Percentiles rank a stretch among this genome's conserved stretches.
phyloP scores from a whole-genome alignment of 2,797 vertebrate genomes.

The Meda fulgida region DNA sequence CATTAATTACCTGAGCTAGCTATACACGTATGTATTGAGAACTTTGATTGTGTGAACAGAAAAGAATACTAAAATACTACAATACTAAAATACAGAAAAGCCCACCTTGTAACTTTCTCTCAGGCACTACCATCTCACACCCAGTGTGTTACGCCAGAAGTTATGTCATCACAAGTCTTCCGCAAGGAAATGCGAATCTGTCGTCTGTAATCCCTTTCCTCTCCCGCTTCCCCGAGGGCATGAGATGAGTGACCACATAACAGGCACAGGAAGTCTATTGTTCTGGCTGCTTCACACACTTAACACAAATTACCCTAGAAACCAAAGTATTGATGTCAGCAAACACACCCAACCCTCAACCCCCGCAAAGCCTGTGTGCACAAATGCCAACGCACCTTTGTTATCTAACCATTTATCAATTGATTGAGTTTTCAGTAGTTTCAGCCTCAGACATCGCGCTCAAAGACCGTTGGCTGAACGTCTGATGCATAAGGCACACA shows the following conservation, averaged over 20 bases:
- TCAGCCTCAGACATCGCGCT: not conserved
- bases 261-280: constrained; percentile 64
- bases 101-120: constrained; percentile 43
- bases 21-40: not conserved
- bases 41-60: constrained; percentile 51
- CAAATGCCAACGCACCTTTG: not conserved
- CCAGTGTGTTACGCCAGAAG: constrained; percentile 54
- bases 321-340: constrained; percentile 48
- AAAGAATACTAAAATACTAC: not conserved
- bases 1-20: not conserved
- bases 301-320: constrained; percentile 35
- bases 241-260: constrained; percentile 46
- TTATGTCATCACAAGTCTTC: constrained; percentile 71
- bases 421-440: not conserved
- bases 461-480: not conserved
- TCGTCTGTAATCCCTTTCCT: constrained; percentile 45
- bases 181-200: constrained; percentile 58
- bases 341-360: not conserved
- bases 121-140: constrained; percentile 41
- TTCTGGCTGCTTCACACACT: constrained; percentile 55
- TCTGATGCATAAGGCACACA: not conserved
- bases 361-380: not conserved
- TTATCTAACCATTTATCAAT: not conserved
- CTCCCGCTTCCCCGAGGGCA: constrained; percentile 50
- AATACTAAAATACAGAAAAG: not conserved